A percentile compares a stretch with the other conserved stretches of the same genome.
Evolutionary conservation across 2,888 invertebrate genomes (phyloP).

Genomic region (Drosophila hamatofila): DNA sequence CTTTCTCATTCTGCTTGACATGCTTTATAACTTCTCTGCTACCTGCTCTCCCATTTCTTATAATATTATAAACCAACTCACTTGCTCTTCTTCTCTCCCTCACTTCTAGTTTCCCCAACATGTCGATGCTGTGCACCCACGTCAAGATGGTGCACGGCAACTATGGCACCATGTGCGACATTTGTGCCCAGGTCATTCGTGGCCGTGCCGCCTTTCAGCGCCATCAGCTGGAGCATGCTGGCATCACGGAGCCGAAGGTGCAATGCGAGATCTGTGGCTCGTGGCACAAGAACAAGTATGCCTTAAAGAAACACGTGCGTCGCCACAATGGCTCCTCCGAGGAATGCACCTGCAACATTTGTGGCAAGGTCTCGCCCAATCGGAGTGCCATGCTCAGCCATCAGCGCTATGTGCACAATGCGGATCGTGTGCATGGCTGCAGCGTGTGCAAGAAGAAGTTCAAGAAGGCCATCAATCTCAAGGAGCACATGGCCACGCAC

Average conservation of each 20-base stretch:
- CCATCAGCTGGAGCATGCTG: slow-evolving; percentile 82
- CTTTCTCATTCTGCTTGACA: too few relatives aligned
- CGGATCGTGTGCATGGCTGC: slow-evolving; percentile 81
- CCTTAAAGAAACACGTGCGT: slow-evolving; percentile 83
- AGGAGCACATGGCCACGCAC: slow-evolving; percentile 85
- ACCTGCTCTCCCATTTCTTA: neutral
- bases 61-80: neutral
- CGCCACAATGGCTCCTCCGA: slow-evolving; percentile 80
- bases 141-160: slow-evolving; percentile 76
- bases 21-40: neutral
- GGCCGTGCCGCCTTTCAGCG: slow-evolving; percentile 83
- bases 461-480: slow-evolving; percentile 82
- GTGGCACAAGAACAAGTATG: slow-evolving; percentile 84
- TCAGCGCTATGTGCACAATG: slow-evolving; percentile 82
- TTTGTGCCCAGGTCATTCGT: slow-evolving; percentile 84
- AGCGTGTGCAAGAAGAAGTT: slow-evolving; percentile 84
- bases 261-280: slow-evolving; percentile 84
- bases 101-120: slow-evolving; percentile 77
- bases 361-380: slow-evolving; percentile 83
- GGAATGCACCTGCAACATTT: slow-evolving; percentile 80
- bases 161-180: slow-evolving; percentile 83
- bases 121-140: slow-evolving; percentile 79
- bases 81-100: neutral
- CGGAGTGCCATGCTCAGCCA: slow-evolving; percentile 84
- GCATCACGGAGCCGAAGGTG: slow-evolving; percentile 80